These are phyloP conservation scores for Poeciliopsis turneri DNA, from an alignment of 2,797 vertebrate species.

Conservation along the genomic window DNA sequence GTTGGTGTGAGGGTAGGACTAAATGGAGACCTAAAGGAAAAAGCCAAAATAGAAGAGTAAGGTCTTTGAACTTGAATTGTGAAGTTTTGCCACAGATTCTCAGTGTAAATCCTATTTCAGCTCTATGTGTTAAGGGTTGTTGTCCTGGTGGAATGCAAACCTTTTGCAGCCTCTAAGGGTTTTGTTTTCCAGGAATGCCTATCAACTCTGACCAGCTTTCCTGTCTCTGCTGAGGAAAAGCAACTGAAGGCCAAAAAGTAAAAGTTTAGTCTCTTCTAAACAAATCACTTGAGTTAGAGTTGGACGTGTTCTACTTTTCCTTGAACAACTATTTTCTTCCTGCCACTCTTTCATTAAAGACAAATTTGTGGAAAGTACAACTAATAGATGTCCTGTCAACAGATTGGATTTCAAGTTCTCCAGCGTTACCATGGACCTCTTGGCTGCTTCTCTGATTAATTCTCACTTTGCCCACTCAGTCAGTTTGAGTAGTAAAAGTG, in stretches of 20 bases:
- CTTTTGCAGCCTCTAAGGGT: neutral
- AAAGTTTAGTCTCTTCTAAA: neutral
- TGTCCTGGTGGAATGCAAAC: neutral
- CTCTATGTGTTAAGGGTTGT: neutral
- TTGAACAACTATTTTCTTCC: neutral
- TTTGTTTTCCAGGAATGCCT: neutral
- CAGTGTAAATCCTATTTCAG: neutral
- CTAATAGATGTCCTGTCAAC: neutral
- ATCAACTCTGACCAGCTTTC: neutral
- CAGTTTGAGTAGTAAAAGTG: neutral
- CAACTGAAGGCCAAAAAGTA: neutral
- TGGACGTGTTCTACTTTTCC: neutral
- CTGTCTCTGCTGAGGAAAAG: neutral
- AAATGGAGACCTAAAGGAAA: neutral
- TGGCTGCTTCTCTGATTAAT: conserved; percentile 1
- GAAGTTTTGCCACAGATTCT: neutral
- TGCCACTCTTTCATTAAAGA: neutral
- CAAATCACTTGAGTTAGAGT: neutral
- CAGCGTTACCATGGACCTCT: neutral
- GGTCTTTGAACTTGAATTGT: neutral
- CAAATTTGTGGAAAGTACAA: neutral
- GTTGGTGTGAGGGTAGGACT: neutral
- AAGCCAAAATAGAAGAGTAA: neutral
- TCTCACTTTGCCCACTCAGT: neutral
- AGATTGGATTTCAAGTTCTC: neutral